Evolutionary conservation across 2,113 vertebrate genomes (phyloP).

Genomic region (Sebastes schlegelii): DNA sequence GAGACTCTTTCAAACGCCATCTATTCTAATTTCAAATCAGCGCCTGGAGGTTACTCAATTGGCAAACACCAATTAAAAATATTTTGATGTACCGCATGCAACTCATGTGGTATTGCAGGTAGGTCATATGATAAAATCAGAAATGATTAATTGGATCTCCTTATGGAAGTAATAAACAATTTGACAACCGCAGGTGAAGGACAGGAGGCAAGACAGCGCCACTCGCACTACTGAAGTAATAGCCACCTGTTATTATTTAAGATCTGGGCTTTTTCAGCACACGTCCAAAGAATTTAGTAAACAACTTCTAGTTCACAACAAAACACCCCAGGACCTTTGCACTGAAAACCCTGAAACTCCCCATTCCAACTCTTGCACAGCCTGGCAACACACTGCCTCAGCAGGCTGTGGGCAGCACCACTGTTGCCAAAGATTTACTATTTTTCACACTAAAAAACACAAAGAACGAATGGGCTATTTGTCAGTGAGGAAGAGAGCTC

Average conservation of each 20-base stretch:
- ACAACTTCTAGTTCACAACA: slow-evolving; percentile 40
- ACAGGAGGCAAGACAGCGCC: background rate
- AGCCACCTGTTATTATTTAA: slow-evolving; percentile 25
- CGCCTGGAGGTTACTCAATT: background rate
- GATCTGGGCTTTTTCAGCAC: slow-evolving; percentile 7
- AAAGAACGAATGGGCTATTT: slow-evolving; percentile 71
- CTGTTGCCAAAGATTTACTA: slow-evolving; percentile 66
- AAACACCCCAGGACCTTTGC: slow-evolving; percentile 23
- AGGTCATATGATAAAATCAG: background rate
- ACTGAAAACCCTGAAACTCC: slow-evolving; percentile 38
- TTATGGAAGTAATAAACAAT: background rate
- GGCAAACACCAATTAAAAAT: background rate
- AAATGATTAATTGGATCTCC: background rate
- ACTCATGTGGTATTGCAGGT: background rate
- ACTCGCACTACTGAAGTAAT: background rate
- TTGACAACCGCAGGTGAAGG: background rate
- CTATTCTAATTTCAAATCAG: background rate
- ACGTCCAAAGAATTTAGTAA: slow-evolving; percentile 41
- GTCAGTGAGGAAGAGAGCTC: slow-evolving; percentile 47
- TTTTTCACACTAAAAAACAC: slow-evolving; percentile 51
- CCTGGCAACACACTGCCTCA: slow-evolving; percentile 70
- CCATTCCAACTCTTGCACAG: slow-evolving; percentile 65
- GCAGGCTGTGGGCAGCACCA: slow-evolving; percentile 41
- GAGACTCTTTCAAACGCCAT: slow-evolving; percentile 9
- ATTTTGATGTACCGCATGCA: background rate